Evolutionary conservation across 2,888 invertebrate genomes (phyloP).

Genomic region (Gastrophysa polygoni): DNA sequence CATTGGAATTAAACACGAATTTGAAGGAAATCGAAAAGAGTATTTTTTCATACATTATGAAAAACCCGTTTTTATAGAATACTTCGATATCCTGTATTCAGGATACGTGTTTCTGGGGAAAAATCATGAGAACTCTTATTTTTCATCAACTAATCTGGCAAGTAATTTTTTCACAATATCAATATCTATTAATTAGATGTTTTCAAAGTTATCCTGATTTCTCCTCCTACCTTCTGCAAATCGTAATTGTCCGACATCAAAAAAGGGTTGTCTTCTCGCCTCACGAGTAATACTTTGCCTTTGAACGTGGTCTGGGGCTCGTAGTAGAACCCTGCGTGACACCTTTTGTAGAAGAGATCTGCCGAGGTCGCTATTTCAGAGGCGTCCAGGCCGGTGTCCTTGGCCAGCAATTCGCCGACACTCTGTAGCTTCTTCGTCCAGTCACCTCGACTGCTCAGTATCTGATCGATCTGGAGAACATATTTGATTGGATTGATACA

Average conservation of each 20-base stretch:
- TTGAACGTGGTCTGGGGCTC: conserved; percentile 22
- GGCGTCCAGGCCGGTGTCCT: conserved; percentile 18
- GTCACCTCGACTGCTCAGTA: conserved; percentile 4
- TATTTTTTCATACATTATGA: too few species aligned
- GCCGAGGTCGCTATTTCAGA: conserved; percentile 21
- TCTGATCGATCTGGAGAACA: conserved; percentile 24
- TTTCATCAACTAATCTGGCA: too few species aligned
- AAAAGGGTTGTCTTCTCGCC: conserved; percentile 22
- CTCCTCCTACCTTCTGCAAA: conserved; percentile 30
- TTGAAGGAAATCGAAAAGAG: too few species aligned
- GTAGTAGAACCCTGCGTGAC: conserved; percentile 28
- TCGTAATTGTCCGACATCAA: conserved; percentile 31
- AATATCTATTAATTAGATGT: too few species aligned
- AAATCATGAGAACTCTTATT: too few species aligned
- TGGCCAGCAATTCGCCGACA: conserved; percentile 27
- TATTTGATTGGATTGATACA: too few species aligned
- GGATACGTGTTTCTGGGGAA: too few species aligned
- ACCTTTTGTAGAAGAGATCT: conserved; percentile 26
- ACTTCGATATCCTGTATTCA: too few species aligned
- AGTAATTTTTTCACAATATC: too few species aligned
- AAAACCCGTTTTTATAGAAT: too few species aligned
- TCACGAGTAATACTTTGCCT: conserved; percentile 30
- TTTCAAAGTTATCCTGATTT: too few species aligned
- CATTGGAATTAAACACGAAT: too few species aligned
- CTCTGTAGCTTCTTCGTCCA: conserved; percentile 21